A percentile compares a stretch with the other conserved stretches of the same genome.
Conservation (phyloP, 1,140 invertebrate species). For the Acromyrmex charruanus region DNA sequence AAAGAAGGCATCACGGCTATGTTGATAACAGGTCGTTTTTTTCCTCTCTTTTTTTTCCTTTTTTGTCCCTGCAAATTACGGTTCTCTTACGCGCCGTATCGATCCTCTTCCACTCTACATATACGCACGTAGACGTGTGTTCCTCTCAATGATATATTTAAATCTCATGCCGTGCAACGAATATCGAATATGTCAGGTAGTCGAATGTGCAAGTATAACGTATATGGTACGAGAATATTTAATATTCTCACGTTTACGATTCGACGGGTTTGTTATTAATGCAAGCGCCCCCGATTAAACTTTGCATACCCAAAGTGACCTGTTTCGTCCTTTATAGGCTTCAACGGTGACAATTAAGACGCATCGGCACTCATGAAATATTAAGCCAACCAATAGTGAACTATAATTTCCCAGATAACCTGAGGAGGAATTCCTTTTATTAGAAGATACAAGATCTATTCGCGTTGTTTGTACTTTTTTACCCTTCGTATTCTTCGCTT, state of each 20-base stretch:
- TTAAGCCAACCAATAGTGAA: not conserved
- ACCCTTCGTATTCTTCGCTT: no score
- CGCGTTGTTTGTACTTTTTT: no score
- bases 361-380: not conserved
- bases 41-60: not conserved
- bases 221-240: not conserved
- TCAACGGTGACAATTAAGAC: conserved; percentile 7
- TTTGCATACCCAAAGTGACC: conserved; percentile 11
- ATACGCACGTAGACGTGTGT: not conserved
- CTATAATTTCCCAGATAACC: not conserved
- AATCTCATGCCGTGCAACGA: not conserved
- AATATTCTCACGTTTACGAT: not conserved
- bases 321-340: not conserved
- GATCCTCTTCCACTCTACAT: not conserved
- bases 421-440: not conserved
- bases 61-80: conserved; percentile 28
- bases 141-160: conserved; percentile 50
- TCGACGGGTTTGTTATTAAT: not conserved
- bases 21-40: conserved; percentile 33
- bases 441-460: not conserved
- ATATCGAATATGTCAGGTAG: conserved; percentile 15
- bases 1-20: conserved; percentile 27
- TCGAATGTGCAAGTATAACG: conserved; percentile 13
- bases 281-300: not conserved
- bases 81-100: conserved; percentile 10